Evolutionary conservation across 2,888 invertebrate genomes (phyloP).

Genomic region (Brassicogethes aeneus): DNA sequence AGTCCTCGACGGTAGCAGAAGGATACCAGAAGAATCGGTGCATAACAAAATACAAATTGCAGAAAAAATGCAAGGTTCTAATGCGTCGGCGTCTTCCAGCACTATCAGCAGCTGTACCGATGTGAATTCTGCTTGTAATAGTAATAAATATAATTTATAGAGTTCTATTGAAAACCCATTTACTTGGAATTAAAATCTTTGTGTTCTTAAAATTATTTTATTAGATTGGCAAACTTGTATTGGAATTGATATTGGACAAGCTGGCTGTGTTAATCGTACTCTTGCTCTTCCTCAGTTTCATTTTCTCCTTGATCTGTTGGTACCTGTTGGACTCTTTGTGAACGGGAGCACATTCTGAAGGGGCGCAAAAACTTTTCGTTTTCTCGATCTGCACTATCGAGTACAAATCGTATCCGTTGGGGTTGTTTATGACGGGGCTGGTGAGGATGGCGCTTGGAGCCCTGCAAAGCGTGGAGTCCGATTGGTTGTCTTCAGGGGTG

Average conservation of each 20-base stretch:
- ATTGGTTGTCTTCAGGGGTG: constrained; percentile 34
- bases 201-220: too few relatives aligned
- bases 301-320: constrained; percentile 26
- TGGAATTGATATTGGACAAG: not conserved
- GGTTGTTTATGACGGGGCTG: constrained; percentile 30
- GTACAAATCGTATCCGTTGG: constrained; percentile 32
- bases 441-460: constrained; percentile 28
- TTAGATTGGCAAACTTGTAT: too few relatives aligned
- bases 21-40: too few relatives aligned
- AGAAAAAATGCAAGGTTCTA: too few relatives aligned
- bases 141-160: too few relatives aligned
- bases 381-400: constrained; percentile 40
- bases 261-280: constrained; percentile 21
- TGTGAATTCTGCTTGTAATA: too few relatives aligned
- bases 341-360: constrained; percentile 15
- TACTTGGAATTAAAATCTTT: too few relatives aligned
- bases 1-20: too few relatives aligned
- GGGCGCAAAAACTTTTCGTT: constrained; percentile 18
- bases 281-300: constrained; percentile 26
- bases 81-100: too few relatives aligned
- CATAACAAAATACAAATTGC: too few relatives aligned
- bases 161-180: too few relatives aligned
- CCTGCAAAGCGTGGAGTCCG: constrained; percentile 26
- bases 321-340: constrained; percentile 19
- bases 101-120: too few relatives aligned